Conservation (phyloP, 2,113 vertebrate genomes). For the Sinosuthora webbiana region DNA sequence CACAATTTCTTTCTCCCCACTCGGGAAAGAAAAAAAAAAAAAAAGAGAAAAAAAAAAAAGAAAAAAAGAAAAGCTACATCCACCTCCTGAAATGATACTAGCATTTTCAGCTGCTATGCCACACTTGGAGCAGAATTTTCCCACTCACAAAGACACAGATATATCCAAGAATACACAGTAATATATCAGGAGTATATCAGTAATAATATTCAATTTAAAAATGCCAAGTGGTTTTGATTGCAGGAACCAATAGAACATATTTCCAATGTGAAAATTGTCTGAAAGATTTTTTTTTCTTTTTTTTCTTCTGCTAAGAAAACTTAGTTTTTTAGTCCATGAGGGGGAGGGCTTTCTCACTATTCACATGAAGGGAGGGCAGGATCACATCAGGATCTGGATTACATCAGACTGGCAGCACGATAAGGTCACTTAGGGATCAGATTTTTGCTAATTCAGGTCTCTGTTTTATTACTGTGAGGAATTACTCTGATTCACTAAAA, state of each 20-base stretch:
- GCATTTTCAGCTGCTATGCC: neutral
- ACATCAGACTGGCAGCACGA: constrained; percentile 31
- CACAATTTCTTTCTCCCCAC: neutral
- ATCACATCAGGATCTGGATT: neutral
- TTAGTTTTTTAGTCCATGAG: neutral
- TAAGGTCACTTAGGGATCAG: constrained; percentile 44
- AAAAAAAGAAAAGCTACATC: neutral
- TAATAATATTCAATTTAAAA: neutral
- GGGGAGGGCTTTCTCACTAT: neutral
- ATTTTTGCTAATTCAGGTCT: constrained; percentile 47
- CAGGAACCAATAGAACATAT: neutral
- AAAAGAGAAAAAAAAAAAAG: neutral
- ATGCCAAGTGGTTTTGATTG: neutral
- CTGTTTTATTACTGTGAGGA: constrained; percentile 17
- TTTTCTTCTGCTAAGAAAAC: neutral
- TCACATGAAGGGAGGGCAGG: neutral
- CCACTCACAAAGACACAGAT: neutral
- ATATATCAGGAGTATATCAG: neutral
- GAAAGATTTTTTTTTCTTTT: neutral
- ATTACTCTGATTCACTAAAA: constrained; percentile 15
- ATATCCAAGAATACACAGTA: neutral
- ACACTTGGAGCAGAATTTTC: neutral
- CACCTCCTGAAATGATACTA: neutral
- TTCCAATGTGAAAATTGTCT: neutral
- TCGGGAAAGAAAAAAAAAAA: neutral